phyloP scores from a whole-genome alignment of 2,113 vertebrate genomes.

The Prinia subflava region DNA sequence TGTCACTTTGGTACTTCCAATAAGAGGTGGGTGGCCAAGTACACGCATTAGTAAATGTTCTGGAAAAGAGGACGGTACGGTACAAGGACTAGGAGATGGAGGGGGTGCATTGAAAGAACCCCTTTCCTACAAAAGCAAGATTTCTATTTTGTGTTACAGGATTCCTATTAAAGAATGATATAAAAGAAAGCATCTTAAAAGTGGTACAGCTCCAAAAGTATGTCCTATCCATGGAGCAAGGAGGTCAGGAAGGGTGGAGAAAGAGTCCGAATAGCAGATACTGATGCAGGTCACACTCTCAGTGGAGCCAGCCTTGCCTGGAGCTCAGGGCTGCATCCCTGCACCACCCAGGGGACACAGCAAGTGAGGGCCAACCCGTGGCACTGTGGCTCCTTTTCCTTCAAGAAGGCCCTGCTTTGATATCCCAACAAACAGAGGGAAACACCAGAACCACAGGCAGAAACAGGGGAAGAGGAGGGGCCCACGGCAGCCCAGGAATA shows the following conservation, averaged over 20 bases:
- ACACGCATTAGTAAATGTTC: background rate
- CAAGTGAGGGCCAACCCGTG: background rate
- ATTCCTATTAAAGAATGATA: background rate
- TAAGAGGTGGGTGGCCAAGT: background rate
- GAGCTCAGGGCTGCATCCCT: background rate
- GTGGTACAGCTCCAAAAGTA: constrained; percentile 14
- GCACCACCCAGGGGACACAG: background rate
- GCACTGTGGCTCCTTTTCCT: background rate
- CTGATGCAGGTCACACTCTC: background rate
- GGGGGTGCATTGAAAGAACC: background rate
- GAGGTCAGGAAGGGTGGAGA: background rate
- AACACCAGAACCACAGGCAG: background rate
- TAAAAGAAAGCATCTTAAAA: constrained; percentile 6
- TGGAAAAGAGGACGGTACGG: background rate
- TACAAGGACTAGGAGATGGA: background rate
- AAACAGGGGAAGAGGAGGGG: background rate
- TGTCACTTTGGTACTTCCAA: constrained; percentile 21
- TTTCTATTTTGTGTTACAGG: background rate
- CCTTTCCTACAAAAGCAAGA: background rate
- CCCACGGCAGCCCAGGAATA: background rate
- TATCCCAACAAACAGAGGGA: background rate
- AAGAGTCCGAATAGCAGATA: background rate
- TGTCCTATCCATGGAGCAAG: background rate
- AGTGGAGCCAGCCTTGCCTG: background rate
- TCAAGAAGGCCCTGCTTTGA: background rate